phyloP scores from a whole-genome alignment of 2,888 invertebrate genomes.

The Tryphoninae sp. region DNA sequence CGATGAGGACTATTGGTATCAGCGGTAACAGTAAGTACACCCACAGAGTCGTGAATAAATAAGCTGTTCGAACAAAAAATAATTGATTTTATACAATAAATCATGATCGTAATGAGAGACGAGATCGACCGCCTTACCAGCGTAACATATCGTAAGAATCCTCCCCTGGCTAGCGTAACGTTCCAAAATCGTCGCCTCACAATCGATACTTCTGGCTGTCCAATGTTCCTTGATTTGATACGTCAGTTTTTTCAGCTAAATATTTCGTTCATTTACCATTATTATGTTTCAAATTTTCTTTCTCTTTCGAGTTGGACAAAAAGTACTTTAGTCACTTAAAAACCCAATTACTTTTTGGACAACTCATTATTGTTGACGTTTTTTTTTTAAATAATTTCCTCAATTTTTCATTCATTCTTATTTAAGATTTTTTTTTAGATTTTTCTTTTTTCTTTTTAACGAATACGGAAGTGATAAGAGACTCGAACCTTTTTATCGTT shows the following conservation, averaged over 20 bases:
- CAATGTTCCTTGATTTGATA: slow-evolving; percentile 52
- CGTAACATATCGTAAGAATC: slow-evolving; percentile 23
- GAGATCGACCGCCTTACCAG: slow-evolving; percentile 42
- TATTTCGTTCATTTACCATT: not conserved
- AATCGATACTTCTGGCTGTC: not conserved
- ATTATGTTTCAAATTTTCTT: too few relatives aligned
- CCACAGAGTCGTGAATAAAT: slow-evolving; percentile 44
- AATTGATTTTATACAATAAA: not conserved
- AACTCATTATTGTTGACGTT: not conserved
- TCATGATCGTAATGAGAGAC: not conserved
- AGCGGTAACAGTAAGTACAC: slow-evolving; percentile 54
- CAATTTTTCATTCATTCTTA: not conserved
- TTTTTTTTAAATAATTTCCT: not conserved
- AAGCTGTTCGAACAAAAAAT: slow-evolving; percentile 25
- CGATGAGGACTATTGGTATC: slow-evolving; percentile 52
- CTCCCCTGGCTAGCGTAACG: slow-evolving; percentile 39
- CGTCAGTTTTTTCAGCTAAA: slow-evolving; percentile 54
- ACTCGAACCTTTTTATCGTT: slow-evolving; percentile 56
- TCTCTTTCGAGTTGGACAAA: too few relatives aligned
- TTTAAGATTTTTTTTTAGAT: not conserved
- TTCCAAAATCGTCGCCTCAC: slow-evolving; percentile 46
- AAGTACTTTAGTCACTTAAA: too few relatives aligned
- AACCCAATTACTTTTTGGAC: too few relatives aligned
- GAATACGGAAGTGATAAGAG: not conserved
- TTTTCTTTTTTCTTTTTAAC: too few relatives aligned